phyloP scores from a whole-genome alignment of 1,140 invertebrate genomes.

The Cephus cinctus region DNA sequence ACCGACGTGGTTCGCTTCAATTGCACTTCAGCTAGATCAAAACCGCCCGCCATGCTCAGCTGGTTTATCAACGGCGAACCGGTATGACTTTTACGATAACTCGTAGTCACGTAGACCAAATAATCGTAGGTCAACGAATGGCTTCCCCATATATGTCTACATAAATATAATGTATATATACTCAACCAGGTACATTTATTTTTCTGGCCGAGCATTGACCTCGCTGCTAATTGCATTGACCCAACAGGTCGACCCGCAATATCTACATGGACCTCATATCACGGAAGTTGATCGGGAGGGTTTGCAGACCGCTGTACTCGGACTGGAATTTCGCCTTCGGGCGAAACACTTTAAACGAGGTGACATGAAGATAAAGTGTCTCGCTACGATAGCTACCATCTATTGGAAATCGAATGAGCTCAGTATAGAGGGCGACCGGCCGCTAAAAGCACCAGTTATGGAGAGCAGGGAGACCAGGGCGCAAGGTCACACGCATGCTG shows the following conservation, averaged over 20 bases:
- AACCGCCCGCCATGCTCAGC: constrained; percentile 67
- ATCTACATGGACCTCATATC: constrained; percentile 58
- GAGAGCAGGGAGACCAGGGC: constrained; percentile 61
- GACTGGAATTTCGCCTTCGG: constrained; percentile 66
- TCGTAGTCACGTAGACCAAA: not conserved
- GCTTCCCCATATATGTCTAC: not conserved
- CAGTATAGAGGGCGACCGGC: constrained; percentile 67
- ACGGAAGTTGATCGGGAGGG: constrained; percentile 58
- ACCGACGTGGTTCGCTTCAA: constrained; percentile 68
- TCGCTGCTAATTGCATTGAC: constrained; percentile 5
- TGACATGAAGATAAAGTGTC: constrained; percentile 74
- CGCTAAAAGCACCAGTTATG: constrained; percentile 63
- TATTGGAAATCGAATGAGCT: constrained; percentile 75
- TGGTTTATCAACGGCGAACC: constrained; percentile 76
- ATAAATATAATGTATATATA: not conserved
- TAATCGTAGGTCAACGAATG: not conserved
- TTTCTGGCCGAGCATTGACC: not conserved
- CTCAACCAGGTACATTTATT: not conserved
- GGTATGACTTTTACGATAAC: constrained; percentile 45
- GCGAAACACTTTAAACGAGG: constrained; percentile 66
- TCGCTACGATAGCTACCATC: constrained; percentile 67
- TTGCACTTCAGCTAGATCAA: constrained; percentile 68
- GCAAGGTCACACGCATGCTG: constrained; percentile 53
- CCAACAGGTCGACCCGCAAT: constrained; percentile 56
- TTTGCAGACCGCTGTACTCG: constrained; percentile 64